phyloP scores from a whole-genome alignment of 2,113 vertebrate species.

The human region DNA sequence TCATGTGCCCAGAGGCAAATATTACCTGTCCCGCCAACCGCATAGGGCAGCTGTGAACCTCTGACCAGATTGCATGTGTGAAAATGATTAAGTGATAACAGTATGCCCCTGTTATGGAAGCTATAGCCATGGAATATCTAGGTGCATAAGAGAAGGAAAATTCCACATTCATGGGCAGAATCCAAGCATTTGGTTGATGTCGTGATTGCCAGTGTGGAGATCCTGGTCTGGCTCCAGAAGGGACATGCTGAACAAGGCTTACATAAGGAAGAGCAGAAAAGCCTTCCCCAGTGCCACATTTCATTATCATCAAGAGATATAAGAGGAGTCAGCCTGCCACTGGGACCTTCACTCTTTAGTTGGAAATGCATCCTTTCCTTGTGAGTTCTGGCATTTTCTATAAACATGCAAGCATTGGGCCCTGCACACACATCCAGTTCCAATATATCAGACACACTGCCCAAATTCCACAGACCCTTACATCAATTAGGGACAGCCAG shows the following conservation, averaged over 20 bases:
- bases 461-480: background rate
- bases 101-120: background rate
- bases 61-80: background rate
- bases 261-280: background rate
- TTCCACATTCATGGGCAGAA: background rate
- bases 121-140: background rate
- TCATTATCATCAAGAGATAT: background rate
- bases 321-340: background rate
- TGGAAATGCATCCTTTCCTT: slow-evolving; percentile 8
- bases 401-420: background rate
- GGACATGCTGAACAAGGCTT: background rate
- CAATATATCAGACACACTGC: background rate
- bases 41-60: background rate
- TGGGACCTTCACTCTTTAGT: background rate
- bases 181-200: background rate
- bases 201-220: rapidly evolving
- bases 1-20: background rate
- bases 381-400: background rate
- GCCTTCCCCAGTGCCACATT: background rate
- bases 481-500: too few relatives aligned
- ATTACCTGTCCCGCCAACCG: background rate
- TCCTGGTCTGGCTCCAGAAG: background rate
- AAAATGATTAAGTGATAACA: background rate
- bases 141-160: background rate
- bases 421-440: too few relatives aligned